These are phyloP conservation scores for Helostoma temminkii DNA, from an alignment of 2,797 vertebrate species.

Conservation along the genomic window DNA sequence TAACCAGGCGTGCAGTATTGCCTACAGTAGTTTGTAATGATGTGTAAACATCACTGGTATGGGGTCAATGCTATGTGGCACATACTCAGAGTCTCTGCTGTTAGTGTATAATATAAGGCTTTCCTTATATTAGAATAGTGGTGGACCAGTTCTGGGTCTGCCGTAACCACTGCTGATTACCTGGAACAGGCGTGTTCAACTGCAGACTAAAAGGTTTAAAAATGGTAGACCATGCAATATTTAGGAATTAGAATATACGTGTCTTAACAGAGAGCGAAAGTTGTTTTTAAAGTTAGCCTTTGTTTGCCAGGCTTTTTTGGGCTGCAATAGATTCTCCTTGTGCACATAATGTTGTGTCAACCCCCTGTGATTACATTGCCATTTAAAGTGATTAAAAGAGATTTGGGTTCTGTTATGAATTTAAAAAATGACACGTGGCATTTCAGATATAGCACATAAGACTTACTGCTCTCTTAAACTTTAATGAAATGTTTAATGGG, in stretches of 20 bases:
- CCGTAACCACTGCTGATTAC: too few relatives aligned
- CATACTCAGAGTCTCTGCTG: background rate
- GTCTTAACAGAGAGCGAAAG: background rate
- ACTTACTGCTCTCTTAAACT: background rate
- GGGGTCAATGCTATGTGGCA: conserved; percentile 36
- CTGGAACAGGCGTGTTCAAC: too few relatives aligned
- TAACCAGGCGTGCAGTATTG: conserved; percentile 62
- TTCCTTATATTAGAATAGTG: background rate
- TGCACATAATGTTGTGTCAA: background rate
- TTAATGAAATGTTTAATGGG: background rate
- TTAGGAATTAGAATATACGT: background rate
- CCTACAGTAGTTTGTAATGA: conserved; percentile 57
- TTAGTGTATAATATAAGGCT: background rate
- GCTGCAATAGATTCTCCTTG: background rate
- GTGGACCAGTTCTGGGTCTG: too few relatives aligned
- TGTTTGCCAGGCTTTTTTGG: conserved; percentile 8
- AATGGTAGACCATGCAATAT: background rate
- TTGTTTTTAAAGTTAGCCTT: conserved; percentile 19
- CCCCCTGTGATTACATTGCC: background rate
- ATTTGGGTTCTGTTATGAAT: conserved; percentile 6
- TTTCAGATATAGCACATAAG: conserved; percentile 10
- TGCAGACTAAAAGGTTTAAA: background rate
- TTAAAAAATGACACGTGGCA: conserved; percentile 2
- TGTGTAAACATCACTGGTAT: conserved; percentile 35
- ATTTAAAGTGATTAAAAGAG: conserved; percentile 24